Evolutionary conservation across 2,797 vertebrate genomes (phyloP).

Genomic region (Cryptoprocta ferox): DNA sequence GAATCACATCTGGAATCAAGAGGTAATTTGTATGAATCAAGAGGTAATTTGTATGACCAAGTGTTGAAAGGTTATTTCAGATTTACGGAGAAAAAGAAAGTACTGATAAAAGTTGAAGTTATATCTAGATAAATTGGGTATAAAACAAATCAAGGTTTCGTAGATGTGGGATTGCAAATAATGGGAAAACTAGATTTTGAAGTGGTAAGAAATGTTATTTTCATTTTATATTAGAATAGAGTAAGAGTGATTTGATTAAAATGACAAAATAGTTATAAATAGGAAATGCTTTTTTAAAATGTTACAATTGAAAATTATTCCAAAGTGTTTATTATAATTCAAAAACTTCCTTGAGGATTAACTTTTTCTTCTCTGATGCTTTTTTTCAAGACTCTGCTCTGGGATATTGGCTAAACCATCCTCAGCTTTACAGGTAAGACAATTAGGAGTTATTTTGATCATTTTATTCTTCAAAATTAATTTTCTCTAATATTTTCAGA

Average conservation of each 20-base stretch:
- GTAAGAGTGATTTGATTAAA: neutral
- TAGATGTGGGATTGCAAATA: neutral
- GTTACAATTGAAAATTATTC: slow-evolving; percentile 26
- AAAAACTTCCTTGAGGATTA: neutral
- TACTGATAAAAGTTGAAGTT: slow-evolving; percentile 1
- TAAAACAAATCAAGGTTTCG: neutral
- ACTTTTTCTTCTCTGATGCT: neutral
- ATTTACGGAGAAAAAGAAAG: neutral
- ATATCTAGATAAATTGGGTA: neutral
- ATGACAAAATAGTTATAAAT: slow-evolving; percentile 2
- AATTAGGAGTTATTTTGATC: neutral
- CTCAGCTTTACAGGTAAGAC: slow-evolving; percentile 15
- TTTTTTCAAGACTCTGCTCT: slow-evolving; percentile 31
- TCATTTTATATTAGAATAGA: slow-evolving; percentile 13
- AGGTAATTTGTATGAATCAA: neutral
- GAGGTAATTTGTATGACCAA: neutral
- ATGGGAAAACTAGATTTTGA: neutral
- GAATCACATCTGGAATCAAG: neutral
- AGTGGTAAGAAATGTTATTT: slow-evolving; percentile 13
- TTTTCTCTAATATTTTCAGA: slow-evolving; percentile 19
- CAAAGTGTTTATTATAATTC: slow-evolving; percentile 5
- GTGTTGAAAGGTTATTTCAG: slow-evolving; percentile 33
- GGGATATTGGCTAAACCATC: neutral
- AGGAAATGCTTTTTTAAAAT: slow-evolving; percentile 33
- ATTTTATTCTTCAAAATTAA: slow-evolving; percentile 36